Evolutionary conservation across 2,888 invertebrate species (phyloP).

Genomic region (Platynereis dumerilii): DNA sequence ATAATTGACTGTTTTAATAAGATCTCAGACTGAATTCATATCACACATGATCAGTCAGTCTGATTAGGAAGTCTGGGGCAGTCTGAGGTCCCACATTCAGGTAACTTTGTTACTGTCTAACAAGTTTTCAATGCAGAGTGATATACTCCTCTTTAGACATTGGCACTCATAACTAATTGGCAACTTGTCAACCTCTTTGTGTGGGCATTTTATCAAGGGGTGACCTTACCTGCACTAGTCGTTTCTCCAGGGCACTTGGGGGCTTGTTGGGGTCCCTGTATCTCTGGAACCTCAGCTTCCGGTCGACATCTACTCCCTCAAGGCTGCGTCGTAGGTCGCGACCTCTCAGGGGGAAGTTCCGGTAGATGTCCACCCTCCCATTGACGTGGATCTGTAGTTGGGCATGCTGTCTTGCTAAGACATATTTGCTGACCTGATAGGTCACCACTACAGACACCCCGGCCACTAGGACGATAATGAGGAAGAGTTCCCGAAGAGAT

Average conservation of each 20-base stretch:
- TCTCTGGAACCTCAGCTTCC: neutral
- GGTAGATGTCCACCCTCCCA: slow-evolving; percentile 27
- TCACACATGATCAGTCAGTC: no score
- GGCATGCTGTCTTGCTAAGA: slow-evolving; percentile 17
- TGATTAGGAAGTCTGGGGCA: no score
- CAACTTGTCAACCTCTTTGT: no score
- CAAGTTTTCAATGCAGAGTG: no score
- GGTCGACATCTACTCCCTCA: slow-evolving; percentile 25
- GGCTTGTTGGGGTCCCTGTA: neutral
- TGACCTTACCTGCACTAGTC: neutral
- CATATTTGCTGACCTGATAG: slow-evolving; percentile 23
- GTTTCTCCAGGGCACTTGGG: neutral
- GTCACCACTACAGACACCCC: slow-evolving; percentile 21
- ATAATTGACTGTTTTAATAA: no score
- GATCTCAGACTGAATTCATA: no score
- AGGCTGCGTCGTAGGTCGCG: slow-evolving; percentile 14
- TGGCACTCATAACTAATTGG: no score
- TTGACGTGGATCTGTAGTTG: slow-evolving; percentile 26
- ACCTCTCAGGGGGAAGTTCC: slow-evolving; percentile 9
- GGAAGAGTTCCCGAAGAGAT: slow-evolving; percentile 27
- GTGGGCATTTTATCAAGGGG: no score
- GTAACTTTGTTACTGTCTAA: no score
- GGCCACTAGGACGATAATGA: slow-evolving; percentile 20
- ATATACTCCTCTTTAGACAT: no score
- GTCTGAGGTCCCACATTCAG: no score